Evolutionary conservation across 2,797 vertebrate species (phyloP).

Genomic region (Sphaeramia orbicularis): DNA sequence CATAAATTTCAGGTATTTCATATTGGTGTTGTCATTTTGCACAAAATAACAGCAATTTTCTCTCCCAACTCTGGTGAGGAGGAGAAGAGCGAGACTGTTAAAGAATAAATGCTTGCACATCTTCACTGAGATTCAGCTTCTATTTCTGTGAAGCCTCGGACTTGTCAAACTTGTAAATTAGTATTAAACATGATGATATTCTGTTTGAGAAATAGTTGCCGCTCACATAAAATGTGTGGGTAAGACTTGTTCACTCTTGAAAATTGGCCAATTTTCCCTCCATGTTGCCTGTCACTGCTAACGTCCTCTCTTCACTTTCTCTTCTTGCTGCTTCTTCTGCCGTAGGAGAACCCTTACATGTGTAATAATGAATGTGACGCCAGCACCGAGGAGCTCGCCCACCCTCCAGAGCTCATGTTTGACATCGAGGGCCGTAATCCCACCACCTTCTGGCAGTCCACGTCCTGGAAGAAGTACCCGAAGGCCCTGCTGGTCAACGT

Average conservation of each 20-base stretch:
- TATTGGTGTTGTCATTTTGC: too few relatives aligned
- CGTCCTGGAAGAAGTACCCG: constrained; percentile 96
- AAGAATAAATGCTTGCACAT: constrained; percentile 2
- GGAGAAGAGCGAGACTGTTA: too few relatives aligned
- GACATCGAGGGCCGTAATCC: constrained; percentile 96
- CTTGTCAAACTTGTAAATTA: constrained; percentile 30
- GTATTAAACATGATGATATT: background rate
- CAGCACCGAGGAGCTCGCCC: constrained; percentile 93
- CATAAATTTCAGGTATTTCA: too few relatives aligned
- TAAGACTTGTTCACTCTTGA: constrained; percentile 4
- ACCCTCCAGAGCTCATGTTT: constrained; percentile 97
- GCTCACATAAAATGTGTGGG: constrained; percentile 28
- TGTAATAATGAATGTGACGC: constrained; percentile 99
- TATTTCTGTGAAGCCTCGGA: constrained; percentile 30
- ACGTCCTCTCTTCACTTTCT: constrained; percentile 2
- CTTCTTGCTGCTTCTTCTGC: constrained; percentile 4
- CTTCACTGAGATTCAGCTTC: constrained; percentile 39
- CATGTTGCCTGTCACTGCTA: background rate
- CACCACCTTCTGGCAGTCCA: constrained; percentile 98
- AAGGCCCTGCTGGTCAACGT: constrained; percentile 96
- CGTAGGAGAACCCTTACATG: constrained; percentile 98
- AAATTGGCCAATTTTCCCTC: constrained; percentile 10
- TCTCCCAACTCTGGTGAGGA: too few relatives aligned
- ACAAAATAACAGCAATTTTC: too few relatives aligned
- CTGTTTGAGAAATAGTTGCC: background rate